Base-by-base conservation (phyloP, 1,140 invertebrate genomes). In the Papilio helenus region DNA sequence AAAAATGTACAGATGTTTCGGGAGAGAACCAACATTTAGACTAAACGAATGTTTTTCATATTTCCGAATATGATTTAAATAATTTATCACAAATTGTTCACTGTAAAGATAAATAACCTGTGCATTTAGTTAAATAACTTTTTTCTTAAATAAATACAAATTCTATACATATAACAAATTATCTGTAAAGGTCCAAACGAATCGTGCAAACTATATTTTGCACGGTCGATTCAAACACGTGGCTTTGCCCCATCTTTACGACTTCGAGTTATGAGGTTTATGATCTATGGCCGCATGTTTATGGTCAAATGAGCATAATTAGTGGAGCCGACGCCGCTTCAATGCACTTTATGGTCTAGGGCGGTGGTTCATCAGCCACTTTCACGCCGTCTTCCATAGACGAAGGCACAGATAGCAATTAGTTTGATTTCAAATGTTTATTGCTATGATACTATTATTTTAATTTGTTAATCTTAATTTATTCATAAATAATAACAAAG, bases 291-390 rank as follows among this genome's bases (percentile, higher is more conserved):
- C 87, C 89, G 88, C 83, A 68, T 68, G 84, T 92, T 92, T 92
- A 92, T 90, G 88, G 83, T 84, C 86, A 88, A 91, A 91, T 91
- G 89, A 85, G 83, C 86, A 86, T 91, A 92, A 92, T 92, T 92
- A 92, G 91, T 87, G 86, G 68, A 72, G 77, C 82, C 83, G 74
- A 80, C 79, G 76, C 82, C 83, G 83, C 87, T 81, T 61, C 76
- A 77, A 76, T 77, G 85, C 83, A 83, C 82, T 90, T 92, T 91
- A 92, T 89, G 85, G 84, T 85, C 83, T 82, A 79, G 83, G 86
- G 86, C 86, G 86, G 86, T 87, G 72, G 84, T 72, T 83, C 83
- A 85, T 91, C 88, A 85, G 84, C 79, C 83, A 87, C 89, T 89
- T 88, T 92, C 88, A 91, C 88, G 90, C 87, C 87, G 86, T 58